Conservation (phyloP, 2,888 invertebrate genomes). For the Aproaerema taeniolella region DNA sequence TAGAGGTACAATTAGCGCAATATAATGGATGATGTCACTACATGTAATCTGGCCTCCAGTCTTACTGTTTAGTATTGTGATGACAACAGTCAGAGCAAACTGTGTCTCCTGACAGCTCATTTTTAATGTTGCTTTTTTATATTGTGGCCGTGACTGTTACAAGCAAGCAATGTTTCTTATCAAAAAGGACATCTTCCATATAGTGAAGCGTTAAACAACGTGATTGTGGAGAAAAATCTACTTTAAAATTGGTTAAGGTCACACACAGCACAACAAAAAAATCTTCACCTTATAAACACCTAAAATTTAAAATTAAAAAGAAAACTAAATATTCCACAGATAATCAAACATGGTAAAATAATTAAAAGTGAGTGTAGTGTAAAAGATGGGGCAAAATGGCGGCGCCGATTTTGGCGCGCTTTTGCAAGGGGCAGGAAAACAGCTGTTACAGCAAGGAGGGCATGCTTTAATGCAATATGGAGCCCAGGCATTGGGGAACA, state of each 20-base stretch:
- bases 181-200: not conserved
- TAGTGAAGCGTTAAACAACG: too few relatives aligned
- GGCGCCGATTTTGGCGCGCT: slow-evolving; percentile 64
- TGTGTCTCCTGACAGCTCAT: slow-evolving; percentile 18
- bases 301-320: slow-evolving; percentile 16
- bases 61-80: slow-evolving; percentile 30
- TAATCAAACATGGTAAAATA: slow-evolving; percentile 41
- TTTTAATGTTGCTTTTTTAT: not conserved
- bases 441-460: slow-evolving; percentile 75
- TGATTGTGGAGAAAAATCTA: too few relatives aligned
- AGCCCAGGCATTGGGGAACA: slow-evolving; percentile 78
- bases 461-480: slow-evolving; percentile 78
- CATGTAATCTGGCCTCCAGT: slow-evolving; percentile 34
- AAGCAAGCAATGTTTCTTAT: slow-evolving; percentile 1
- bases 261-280: slow-evolving; percentile 32
- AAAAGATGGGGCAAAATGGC: slow-evolving; percentile 60
- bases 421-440: slow-evolving; percentile 71
- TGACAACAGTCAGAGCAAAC: slow-evolving; percentile 25
- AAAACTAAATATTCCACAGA: slow-evolving; percentile 24
- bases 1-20: slow-evolving; percentile 4
- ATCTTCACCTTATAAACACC: slow-evolving; percentile 9
- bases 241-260: too few relatives aligned
- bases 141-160: not conserved
- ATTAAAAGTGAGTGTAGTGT: slow-evolving; percentile 41
- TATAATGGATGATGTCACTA: slow-evolving; percentile 48